Percentiles rank a stretch among this genome's conserved stretches.
Evolutionary conservation across 2,113 vertebrate genomes (phyloP).

Genomic region (Phaethornis superciliosus): DNA sequence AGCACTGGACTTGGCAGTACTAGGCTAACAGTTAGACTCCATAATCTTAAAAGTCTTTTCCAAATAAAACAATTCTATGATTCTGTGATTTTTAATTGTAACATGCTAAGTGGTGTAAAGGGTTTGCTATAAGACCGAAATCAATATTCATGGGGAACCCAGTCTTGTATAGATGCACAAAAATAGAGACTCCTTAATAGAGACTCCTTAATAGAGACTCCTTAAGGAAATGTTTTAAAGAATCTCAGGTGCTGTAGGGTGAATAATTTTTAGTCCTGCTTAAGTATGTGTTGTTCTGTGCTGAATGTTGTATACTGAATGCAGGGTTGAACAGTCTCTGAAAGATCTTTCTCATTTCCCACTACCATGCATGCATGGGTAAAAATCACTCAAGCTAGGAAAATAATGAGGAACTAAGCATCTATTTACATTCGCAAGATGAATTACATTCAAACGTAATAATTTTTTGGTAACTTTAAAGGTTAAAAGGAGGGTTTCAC

Average conservation of each 20-base stretch:
- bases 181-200: background rate
- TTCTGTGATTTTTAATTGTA: too few relatives aligned
- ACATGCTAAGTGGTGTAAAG: background rate
- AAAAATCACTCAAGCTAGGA: background rate
- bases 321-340: background rate
- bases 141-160: background rate
- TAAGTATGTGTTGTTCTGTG: background rate
- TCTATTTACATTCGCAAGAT: background rate
- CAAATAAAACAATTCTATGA: too few relatives aligned
- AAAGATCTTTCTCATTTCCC: background rate
- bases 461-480: background rate
- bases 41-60: too few relatives aligned
- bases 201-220: background rate
- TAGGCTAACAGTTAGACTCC: too few relatives aligned
- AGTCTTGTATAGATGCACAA: background rate
- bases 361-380: background rate
- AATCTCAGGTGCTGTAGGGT: background rate
- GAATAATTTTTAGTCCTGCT: background rate
- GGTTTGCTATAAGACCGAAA: background rate
- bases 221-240: background rate
- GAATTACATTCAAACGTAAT: background rate
- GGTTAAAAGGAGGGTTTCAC: background rate
- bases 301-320: background rate
- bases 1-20: too few relatives aligned
- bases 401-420: conserved; percentile 29